Evolutionary conservation across 92 coral and sea anemone species (phyloP).

Genomic region (Porites rus): DNA sequence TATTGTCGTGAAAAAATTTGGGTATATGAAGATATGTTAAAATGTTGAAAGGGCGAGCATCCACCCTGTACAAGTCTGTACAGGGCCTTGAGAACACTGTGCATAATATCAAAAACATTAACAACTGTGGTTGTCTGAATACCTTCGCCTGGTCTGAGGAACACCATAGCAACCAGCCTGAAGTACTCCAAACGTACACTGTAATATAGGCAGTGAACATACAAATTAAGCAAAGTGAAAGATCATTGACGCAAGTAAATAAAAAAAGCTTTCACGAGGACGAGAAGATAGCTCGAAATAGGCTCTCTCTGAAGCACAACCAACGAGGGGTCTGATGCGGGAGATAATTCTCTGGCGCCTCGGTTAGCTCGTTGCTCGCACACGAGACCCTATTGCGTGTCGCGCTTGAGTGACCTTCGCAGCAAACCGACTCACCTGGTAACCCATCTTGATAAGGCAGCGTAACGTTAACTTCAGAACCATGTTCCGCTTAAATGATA

Average conservation of each 20-base stretch:
- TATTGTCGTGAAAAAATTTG: too few species aligned
- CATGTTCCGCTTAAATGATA: slow-evolving; percentile 96
- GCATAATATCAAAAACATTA: background rate
- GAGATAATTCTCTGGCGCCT: too few species aligned
- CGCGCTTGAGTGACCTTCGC: too few species aligned
- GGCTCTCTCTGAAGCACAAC: too few species aligned
- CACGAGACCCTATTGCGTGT: too few species aligned
- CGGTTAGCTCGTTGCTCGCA: too few species aligned
- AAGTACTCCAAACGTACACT: slow-evolving; percentile 98
- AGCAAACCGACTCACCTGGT: slow-evolving; percentile 75
- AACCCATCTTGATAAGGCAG: slow-evolving; percentile 95
- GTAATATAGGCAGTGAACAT: background rate
- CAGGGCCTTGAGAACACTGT: too few species aligned
- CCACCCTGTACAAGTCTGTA: too few species aligned
- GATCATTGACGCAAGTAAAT: background rate
- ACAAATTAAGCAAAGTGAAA: background rate
- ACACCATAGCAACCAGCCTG: slow-evolving; percentile 99
- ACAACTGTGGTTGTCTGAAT: background rate
- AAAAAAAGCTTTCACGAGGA: background rate
- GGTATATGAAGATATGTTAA: too few species aligned
- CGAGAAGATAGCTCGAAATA: background rate
- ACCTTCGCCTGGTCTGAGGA: slow-evolving; percentile 98
- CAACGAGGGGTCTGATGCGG: too few species aligned
- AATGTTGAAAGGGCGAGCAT: too few species aligned
- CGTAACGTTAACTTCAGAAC: slow-evolving; percentile 95